Evolutionary conservation across 2,113 vertebrate species (phyloP), one percentile per base, ranked within the genome.

Genomic region (Zootoca vivipara): DNA sequence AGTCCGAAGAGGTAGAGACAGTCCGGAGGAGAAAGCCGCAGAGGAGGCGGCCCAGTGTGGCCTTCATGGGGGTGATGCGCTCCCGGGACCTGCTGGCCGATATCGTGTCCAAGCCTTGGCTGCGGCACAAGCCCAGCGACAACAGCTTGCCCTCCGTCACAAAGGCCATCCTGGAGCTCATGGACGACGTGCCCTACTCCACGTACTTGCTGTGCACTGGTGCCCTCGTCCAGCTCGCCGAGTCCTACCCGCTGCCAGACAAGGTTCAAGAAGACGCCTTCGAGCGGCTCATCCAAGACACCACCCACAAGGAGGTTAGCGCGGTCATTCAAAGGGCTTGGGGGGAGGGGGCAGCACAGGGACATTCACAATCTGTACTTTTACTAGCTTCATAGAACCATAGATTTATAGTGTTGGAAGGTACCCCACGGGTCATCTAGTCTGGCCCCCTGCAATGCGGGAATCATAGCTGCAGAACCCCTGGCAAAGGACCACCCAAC

Each of bases 281-380:
- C 35, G 2, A 13, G 58, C 78, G 13, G 4, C 89, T 96, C 20
- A 35, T 93, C 1, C 72, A 87, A 64, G 89, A 95, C 85, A 93
- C 88, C 28, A 30, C 22, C 1, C 89, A 94, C 82, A 58, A 86
- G 46, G 52, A 89, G 87, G 33, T 28, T 90, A 46, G 1, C 28
- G 1, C 28, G 40, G 22, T 5, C 42, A 5, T 28, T 10, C 3
- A 26, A 26, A 20, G 28, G 9, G 5, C 1, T 26, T 28, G n/a
- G 38, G 15, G 3, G 28, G 15, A 16, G 52, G 2, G 7, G 78
- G 10, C 1, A 16, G 2, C 13, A 62, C 1, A 40, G 73, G 20
- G 35, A 7, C 38, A 40, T 38, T 35, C 1, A 4, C 33, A 74
- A 62, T 0, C 58, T 13, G 16, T 18, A 58, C 3, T 62, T 46